phyloP scores from a whole-genome alignment of 1,140 invertebrate species.

The Caenorhabditis brenneri region DNA sequence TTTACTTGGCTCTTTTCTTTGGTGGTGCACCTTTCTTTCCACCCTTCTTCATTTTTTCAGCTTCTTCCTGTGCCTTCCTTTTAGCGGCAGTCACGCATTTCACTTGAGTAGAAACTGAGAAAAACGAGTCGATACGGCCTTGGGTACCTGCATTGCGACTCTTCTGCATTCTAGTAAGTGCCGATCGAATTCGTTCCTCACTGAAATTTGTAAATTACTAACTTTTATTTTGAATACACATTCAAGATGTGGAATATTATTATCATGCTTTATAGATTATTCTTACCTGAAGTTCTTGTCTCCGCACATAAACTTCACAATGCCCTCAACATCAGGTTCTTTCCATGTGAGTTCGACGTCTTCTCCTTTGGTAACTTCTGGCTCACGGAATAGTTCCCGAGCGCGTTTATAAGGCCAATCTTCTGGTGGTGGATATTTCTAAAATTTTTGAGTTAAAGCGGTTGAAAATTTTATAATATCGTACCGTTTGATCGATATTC shows the following conservation, averaged over 20 bases:
- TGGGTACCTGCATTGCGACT: conserved; percentile 78
- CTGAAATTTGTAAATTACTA: conserved; percentile 75
- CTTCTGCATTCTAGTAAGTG: conserved; percentile 88
- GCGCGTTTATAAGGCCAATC: conserved; percentile 76
- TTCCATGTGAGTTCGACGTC: conserved; percentile 86
- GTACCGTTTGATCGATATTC: conserved; percentile 81
- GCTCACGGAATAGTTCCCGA: conserved; percentile 83
- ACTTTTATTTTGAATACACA: too few relatives aligned
- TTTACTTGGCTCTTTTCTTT: conserved; percentile 44
- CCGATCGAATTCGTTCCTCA: conserved; percentile 89
- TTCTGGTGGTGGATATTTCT: conserved; percentile 71
- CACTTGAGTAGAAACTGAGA: conserved; percentile 75
- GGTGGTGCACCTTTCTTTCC: conserved; percentile 49
- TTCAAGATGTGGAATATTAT: too few relatives aligned
- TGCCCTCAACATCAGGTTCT: conserved; percentile 90
- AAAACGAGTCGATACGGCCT: conserved; percentile 91
- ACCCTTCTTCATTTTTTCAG: conserved; percentile 9
- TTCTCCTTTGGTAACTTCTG: conserved; percentile 80
- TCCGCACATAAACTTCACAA: conserved; percentile 88
- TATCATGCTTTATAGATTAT: too few relatives aligned
- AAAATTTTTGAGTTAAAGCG: conserved; percentile 38
- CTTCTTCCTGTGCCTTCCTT: conserved; percentile 45
- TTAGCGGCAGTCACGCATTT: conserved; percentile 45
- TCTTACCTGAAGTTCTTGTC: conserved; percentile 79
- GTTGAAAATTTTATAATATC: conserved; percentile 1